Evolutionary conservation across 2,888 invertebrate species (phyloP).

Genomic region (Zhengitettix transpicula): DNA sequence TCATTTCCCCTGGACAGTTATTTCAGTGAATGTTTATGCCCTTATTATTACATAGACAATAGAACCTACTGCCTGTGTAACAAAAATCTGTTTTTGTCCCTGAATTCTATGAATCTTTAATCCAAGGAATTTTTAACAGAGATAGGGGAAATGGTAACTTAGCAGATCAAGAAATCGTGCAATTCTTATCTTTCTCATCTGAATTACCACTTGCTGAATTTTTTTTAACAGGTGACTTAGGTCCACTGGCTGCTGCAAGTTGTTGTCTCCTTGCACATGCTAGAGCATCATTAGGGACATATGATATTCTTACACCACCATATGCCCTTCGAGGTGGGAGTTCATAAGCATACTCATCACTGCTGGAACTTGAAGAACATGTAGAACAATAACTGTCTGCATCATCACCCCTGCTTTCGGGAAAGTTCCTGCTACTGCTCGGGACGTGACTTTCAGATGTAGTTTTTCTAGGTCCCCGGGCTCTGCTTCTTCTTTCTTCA

Average conservation of each 20-base stretch:
- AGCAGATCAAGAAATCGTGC: conserved; percentile 63
- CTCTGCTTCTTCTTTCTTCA: conserved; percentile 26
- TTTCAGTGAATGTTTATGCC: no score
- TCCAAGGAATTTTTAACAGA: neutral
- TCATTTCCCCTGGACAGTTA: neutral
- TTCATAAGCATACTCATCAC: conserved; percentile 72
- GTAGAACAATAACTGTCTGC: conserved; percentile 75
- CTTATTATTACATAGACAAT: no score
- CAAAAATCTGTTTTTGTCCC: no score
- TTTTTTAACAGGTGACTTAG: conserved; percentile 20
- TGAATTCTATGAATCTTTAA: no score
- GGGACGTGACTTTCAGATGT: conserved; percentile 24
- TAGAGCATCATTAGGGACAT: conserved; percentile 82
- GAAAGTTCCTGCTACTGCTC: conserved; percentile 28
- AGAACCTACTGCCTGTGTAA: no score
- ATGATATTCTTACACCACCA: conserved; percentile 77
- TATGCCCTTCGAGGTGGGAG: conserved; percentile 68
- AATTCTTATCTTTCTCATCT: conserved; percentile 55
- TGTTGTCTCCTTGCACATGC: conserved; percentile 62
- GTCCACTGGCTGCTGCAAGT: conserved; percentile 22
- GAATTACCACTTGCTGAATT: conserved; percentile 21
- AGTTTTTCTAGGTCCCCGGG: conserved; percentile 25
- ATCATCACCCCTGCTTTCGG: conserved; percentile 35
- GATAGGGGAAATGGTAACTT: neutral
- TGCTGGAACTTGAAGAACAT: conserved; percentile 52